phyloP scores from a whole-genome alignment of 1,140 invertebrate genomes.

The Drosophila pectinifera region DNA sequence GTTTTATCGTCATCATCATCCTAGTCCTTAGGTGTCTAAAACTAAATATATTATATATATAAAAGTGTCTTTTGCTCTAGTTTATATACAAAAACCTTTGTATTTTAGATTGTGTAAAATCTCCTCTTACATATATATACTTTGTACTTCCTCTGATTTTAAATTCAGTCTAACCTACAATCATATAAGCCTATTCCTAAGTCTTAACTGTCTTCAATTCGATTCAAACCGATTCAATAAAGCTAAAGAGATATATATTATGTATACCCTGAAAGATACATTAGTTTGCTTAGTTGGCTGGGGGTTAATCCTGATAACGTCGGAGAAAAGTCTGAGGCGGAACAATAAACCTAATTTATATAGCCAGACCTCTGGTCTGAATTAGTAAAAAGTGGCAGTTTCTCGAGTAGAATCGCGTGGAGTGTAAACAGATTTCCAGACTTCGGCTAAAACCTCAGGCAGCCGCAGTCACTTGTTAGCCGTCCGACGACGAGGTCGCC shows the following conservation, averaged over 20 bases:
- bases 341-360: slow-evolving; percentile 55
- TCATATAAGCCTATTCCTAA: slow-evolving; percentile 49
- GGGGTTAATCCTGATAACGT: neutral
- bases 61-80: slow-evolving; percentile 39
- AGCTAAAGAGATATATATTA: slow-evolving; percentile 56
- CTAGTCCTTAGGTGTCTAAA: slow-evolving; percentile 24
- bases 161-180: slow-evolving; percentile 59
- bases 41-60: slow-evolving; percentile 2
- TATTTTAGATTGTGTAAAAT: slow-evolving; percentile 14
- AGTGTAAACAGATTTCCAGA: slow-evolving; percentile 22
- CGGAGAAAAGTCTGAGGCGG: slow-evolving; percentile 15
- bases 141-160: slow-evolving; percentile 63
- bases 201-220: slow-evolving; percentile 71
- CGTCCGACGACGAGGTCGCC: slow-evolving; percentile 32
- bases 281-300: slow-evolving; percentile 1
- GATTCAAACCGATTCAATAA: slow-evolving; percentile 58
- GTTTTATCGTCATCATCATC: slow-evolving; percentile 12
- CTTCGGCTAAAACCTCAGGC: slow-evolving; percentile 19
- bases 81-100: slow-evolving; percentile 21
- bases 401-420: slow-evolving; percentile 12
- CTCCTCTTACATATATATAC: slow-evolving; percentile 22
- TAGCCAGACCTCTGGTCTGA: slow-evolving; percentile 17
- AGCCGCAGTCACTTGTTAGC: slow-evolving; percentile 41
- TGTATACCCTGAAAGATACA: slow-evolving; percentile 12
- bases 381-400: slow-evolving; percentile 17